Evolutionary conservation across 2,888 invertebrate species (phyloP).

Genomic region (Athalia rosae): DNA sequence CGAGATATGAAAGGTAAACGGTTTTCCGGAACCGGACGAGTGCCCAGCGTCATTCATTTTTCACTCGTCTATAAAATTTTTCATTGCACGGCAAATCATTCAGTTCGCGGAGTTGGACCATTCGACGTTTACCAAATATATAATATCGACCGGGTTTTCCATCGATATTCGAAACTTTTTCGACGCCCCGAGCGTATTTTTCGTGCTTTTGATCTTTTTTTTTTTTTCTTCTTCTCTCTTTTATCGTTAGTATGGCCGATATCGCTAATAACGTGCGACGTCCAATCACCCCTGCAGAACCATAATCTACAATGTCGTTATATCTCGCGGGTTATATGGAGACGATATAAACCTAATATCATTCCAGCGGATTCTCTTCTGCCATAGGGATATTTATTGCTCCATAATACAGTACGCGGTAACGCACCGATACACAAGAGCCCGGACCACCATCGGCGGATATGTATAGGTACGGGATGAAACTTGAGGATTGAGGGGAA

Average conservation of each 20-base stretch:
- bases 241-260: background rate
- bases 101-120: too few relatives aligned
- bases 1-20: too few relatives aligned
- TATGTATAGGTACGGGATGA: background rate
- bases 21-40: too few relatives aligned
- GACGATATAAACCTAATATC: slow-evolving; percentile 21
- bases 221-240: background rate
- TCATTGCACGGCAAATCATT: too few relatives aligned
- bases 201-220: background rate
- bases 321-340: background rate
- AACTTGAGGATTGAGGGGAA: background rate
- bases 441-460: background rate
- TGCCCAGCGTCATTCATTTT: too few relatives aligned
- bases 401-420: slow-evolving; percentile 33
- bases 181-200: too few relatives aligned
- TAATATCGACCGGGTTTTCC: too few relatives aligned
- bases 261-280: slow-evolving; percentile 3
- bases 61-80: too few relatives aligned
- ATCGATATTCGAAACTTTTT: too few relatives aligned
- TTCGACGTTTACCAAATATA: too few relatives aligned
- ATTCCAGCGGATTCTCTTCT: background rate
- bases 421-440: background rate
- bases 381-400: slow-evolving; percentile 35
- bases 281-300: slow-evolving; percentile 26
- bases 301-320: slow-evolving; percentile 37